Percentiles rank a stretch among this genome's conserved stretches.
Evolutionary conservation across 35 echinoderm and acorn worm genomes (phyloP).

Genomic region (Patiria miniata): DNA sequence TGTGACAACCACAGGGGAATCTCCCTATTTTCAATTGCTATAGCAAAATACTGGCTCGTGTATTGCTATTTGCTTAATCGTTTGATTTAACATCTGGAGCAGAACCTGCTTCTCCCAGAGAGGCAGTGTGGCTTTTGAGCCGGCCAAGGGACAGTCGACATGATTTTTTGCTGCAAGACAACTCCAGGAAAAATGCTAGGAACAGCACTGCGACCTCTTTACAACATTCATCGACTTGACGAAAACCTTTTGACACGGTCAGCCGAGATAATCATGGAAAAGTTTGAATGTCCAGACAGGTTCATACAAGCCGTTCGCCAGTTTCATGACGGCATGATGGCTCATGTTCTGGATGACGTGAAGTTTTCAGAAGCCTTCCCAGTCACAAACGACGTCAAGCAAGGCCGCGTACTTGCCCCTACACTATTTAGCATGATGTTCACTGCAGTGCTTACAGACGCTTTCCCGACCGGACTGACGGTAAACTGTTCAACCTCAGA

Average conservation of each 20-base stretch:
- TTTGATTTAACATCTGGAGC: not conserved
- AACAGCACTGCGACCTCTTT: slow-evolving; percentile 20
- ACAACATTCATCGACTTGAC: not conserved
- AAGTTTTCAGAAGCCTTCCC: slow-evolving; percentile 17
- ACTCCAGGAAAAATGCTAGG: slow-evolving; percentile 47
- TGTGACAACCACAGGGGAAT: slow-evolving; percentile 21
- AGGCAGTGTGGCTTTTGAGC: slow-evolving; percentile 61
- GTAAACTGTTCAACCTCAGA: not conserved
- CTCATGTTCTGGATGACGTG: not conserved
- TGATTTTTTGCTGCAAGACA: slow-evolving; percentile 70
- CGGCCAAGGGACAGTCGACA: slow-evolving; percentile 43
- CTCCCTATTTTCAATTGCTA: not conserved
- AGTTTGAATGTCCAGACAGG: not conserved
- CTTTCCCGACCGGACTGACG: slow-evolving; percentile 23
- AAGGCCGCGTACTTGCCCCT: slow-evolving; percentile 18
- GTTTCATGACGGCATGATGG: slow-evolving; percentile 37
- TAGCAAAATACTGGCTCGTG: not conserved
- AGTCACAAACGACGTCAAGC: slow-evolving; percentile 3
- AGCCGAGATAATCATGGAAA: slow-evolving; percentile 17
- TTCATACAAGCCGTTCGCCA: slow-evolving; percentile 10
- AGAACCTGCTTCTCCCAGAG: not conserved
- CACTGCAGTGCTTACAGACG: slow-evolving; percentile 13
- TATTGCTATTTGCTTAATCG: not conserved
- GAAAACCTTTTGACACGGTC: not conserved
- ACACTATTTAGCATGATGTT: slow-evolving; percentile 24